Conservation (phyloP, 2,888 invertebrate genomes). For the Scaptomyza caliginosa region DNA sequence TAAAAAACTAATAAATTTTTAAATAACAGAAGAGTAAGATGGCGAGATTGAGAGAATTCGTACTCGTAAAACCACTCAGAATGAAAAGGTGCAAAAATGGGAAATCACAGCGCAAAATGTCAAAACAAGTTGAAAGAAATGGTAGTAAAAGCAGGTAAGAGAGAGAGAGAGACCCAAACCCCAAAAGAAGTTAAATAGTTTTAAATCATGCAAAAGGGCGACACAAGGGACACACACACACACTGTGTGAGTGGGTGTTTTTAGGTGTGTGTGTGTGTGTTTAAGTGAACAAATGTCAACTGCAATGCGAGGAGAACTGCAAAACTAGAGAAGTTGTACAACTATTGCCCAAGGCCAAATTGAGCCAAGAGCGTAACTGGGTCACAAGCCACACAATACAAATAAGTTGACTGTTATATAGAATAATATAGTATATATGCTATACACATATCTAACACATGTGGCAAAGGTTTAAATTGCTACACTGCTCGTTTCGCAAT, state of each 20-base stretch:
- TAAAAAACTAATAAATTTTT: conserved; percentile 68
- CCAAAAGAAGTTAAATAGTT: conserved; percentile 68
- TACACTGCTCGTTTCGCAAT: neutral
- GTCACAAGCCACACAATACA: conserved; percentile 44
- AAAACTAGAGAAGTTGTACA: conserved; percentile 62
- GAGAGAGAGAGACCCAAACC: conserved; percentile 1
- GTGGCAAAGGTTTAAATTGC: neutral
- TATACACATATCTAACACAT: neutral
- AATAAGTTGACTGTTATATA: conserved; percentile 25
- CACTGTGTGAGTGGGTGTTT: conserved; percentile 3
- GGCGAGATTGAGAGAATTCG: conserved; percentile 21
- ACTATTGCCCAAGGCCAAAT: conserved; percentile 63
- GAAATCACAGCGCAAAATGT: conserved; percentile 56
- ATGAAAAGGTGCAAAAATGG: conserved; percentile 61
- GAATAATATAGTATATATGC: neutral
- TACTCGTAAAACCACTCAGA: conserved; percentile 53
- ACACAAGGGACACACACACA: conserved; percentile 40
- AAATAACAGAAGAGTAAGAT: conserved; percentile 21
- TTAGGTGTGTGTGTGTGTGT: conserved; percentile 14
- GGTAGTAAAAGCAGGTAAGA: neutral
- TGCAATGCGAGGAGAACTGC: conserved; percentile 69
- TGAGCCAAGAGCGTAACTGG: conserved; percentile 48
- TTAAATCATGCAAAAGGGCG: conserved; percentile 68
- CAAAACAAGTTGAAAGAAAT: conserved; percentile 18
- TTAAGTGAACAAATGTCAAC: conserved; percentile 67